These are phyloP conservation scores for Apodemus agrarius DNA, from an alignment of 2,797 vertebrate species.

Conservation along the genomic window DNA sequence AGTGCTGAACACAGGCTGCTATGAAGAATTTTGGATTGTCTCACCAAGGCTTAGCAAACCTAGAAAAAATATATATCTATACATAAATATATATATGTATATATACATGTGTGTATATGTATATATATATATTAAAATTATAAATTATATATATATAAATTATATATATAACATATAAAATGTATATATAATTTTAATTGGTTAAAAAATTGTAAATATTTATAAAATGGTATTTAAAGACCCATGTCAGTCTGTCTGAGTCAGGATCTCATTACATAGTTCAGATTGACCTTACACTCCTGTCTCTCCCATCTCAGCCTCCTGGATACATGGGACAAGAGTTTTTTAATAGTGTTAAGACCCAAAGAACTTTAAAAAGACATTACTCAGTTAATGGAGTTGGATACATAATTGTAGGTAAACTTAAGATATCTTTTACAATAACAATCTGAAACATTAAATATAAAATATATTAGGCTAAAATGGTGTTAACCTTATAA, in stretches of 20 bases:
- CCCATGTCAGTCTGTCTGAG: neutral
- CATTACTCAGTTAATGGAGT: neutral
- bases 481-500: constrained; percentile 35
- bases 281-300: neutral
- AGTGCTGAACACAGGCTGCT: neutral
- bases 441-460: constrained; percentile 61
- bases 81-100: no score
- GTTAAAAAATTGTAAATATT: neutral
- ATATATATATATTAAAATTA: neutral
- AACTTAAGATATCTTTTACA: constrained; percentile 35
- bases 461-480: constrained; percentile 42
- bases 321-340: neutral
- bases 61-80: neutral
- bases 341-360: neutral
- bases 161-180: no score
- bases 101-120: no score
- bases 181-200: neutral
- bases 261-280: neutral
- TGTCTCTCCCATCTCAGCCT: neutral
- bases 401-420: neutral
- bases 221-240: neutral
- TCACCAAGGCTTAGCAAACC: neutral
- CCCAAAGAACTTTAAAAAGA: neutral
- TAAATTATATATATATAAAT: no score
- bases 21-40: neutral